These are phyloP conservation scores for Ceratina australensis DNA, from an alignment of 1,140 invertebrate species.

Conservation along the genomic window DNA sequence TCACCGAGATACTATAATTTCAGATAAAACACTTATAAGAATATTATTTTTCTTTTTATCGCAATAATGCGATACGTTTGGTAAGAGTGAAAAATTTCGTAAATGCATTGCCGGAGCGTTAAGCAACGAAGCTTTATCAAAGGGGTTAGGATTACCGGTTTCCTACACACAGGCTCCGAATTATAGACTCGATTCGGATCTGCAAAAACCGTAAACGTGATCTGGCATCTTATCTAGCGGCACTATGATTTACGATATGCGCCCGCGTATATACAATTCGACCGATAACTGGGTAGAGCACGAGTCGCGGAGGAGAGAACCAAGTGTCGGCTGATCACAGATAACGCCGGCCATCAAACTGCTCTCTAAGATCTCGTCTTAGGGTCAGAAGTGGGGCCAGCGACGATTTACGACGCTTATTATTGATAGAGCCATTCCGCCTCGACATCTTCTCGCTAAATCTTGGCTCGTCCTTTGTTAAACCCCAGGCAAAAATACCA, in stretches of 20 bases:
- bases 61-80: no score
- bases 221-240: conserved; percentile 53
- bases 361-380: conserved; percentile 48
- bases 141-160: conserved; percentile 39
- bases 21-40: background rate
- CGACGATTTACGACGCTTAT: conserved; percentile 53
- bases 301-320: conserved; percentile 25
- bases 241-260: conserved; percentile 59
- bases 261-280: conserved; percentile 19
- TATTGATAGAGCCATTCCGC: conserved; percentile 48
- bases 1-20: background rate
- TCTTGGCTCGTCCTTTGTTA: background rate
- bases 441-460: background rate
- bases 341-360: conserved; percentile 56
- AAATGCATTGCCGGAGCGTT: background rate
- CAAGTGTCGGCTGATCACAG: conserved; percentile 52
- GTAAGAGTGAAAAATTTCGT: no score
- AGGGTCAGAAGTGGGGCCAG: conserved; percentile 40
- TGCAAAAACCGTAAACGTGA: conserved; percentile 62
- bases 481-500: no score
- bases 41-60: no score
- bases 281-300: conserved; percentile 48
- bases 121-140: conserved; percentile 28
- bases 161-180: background rate
- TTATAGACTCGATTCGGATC: background rate